These are phyloP conservation scores for Hirtodrosophila confusa DNA, from an alignment of 2,888 invertebrate species.

Conservation along the genomic window DNA sequence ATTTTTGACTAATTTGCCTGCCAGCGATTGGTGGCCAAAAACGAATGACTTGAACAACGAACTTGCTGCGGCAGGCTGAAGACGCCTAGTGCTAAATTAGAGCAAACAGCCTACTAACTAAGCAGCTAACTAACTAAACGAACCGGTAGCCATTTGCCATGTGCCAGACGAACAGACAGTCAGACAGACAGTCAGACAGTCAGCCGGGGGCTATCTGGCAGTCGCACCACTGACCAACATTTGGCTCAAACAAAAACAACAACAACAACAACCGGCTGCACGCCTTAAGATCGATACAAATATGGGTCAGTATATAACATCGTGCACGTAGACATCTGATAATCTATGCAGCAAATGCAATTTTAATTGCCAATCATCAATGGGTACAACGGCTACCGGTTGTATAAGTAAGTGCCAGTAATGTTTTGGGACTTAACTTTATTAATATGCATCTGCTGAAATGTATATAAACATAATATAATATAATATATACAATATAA, in stretches of 20 bases:
- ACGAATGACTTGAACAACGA: slow-evolving; percentile 41
- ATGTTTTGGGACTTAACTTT: not conserved
- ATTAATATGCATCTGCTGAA: not conserved
- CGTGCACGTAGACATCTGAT: slow-evolving; percentile 63
- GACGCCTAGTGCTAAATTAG: slow-evolving; percentile 31
- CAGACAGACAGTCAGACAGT: slow-evolving; percentile 2
- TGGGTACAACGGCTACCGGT: slow-evolving; percentile 21
- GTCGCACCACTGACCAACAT: slow-evolving; percentile 71
- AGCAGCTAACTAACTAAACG: slow-evolving; percentile 14
- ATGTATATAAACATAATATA: no score
- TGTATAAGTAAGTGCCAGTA: slow-evolving; percentile 44
- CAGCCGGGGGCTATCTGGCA: slow-evolving; percentile 51
- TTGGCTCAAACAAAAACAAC: slow-evolving; percentile 33
- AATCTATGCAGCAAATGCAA: slow-evolving; percentile 56
- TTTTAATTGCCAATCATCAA: slow-evolving; percentile 74
- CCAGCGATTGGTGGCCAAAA: slow-evolving; percentile 12
- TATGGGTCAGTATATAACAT: slow-evolving; percentile 53
- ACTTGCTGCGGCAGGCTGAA: slow-evolving; percentile 26
- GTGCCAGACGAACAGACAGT: slow-evolving; percentile 2
- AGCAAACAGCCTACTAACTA: slow-evolving; percentile 27
- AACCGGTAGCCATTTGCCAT: slow-evolving; percentile 54
- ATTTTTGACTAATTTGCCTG: slow-evolving; percentile 66
- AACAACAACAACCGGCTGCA: slow-evolving; percentile 34
- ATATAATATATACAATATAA: no score
- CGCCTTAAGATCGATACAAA: slow-evolving; percentile 45